A percentile compares a stretch with the other conserved stretches of the same genome.
Evolutionary conservation across 2,888 invertebrate genomes (phyloP).

Genomic region (Argyresthia goedartella): DNA sequence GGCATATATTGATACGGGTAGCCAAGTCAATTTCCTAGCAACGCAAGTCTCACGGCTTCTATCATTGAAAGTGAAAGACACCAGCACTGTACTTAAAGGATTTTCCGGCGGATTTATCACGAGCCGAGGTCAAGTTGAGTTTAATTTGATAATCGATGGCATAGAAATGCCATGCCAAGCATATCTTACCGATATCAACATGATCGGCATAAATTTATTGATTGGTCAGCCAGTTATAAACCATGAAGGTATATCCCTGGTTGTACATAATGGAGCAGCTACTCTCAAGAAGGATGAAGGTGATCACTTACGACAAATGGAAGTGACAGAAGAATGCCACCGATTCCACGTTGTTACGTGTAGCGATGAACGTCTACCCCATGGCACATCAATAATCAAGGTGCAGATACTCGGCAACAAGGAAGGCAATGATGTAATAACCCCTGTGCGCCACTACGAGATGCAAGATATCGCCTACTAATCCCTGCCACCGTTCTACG

Average conservation of each 20-base stretch:
- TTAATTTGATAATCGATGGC: constrained; percentile 5
- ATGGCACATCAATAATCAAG: not conserved
- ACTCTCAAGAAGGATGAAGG: not conserved
- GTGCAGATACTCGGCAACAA: not conserved
- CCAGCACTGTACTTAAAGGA: not conserved
- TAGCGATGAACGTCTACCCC: not conserved
- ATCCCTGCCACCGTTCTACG: constrained; percentile 1
- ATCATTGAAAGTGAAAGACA: constrained; percentile 4
- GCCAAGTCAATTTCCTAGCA: constrained; percentile 11
- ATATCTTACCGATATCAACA: not conserved
- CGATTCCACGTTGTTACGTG: not conserved
- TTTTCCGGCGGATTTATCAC: constrained; percentile 1
- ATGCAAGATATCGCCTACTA: not conserved
- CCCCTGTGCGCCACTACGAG: constrained; percentile 1
- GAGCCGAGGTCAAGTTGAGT: constrained; percentile 4
- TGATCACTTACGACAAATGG: too few species aligned
- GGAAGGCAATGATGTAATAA: not conserved
- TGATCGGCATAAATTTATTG: not conserved
- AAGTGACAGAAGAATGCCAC: not conserved
- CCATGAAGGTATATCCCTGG: not conserved
- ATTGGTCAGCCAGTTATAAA: constrained; percentile 3
- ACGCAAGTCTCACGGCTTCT: not conserved
- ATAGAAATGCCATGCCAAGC: not conserved
- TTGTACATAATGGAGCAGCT: not conserved
- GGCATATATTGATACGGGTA: constrained; percentile 13